phyloP scores from a whole-genome alignment of 2,888 invertebrate species.

The Pegoplata infirma region DNA sequence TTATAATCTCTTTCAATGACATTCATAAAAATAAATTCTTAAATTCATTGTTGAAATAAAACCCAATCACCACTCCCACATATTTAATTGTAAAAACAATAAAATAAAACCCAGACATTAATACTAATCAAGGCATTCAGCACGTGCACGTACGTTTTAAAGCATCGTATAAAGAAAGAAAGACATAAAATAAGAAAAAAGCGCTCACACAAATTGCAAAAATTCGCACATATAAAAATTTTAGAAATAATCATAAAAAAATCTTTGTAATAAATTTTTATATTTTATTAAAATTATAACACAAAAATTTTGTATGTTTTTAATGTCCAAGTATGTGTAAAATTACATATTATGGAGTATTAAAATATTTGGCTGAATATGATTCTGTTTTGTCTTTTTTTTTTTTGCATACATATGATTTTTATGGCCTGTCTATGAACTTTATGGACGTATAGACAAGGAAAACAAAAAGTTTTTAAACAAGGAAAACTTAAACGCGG shows the following conservation, averaged over 20 bases:
- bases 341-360: too few relatives aligned
- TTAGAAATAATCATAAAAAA: constrained; percentile 4
- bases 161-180: not conserved
- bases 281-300: constrained; percentile 41
- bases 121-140: not conserved
- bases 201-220: not conserved
- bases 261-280: constrained; percentile 18
- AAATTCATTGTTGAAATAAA: not conserved
- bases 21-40: not conserved
- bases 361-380: too few relatives aligned
- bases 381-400: not conserved
- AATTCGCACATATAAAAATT: not conserved
- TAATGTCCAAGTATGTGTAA: too few relatives aligned
- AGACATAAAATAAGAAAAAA: too few relatives aligned
- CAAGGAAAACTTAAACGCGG: too few relatives aligned
- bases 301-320: too few relatives aligned
- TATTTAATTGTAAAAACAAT: not conserved
- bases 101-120: not conserved
- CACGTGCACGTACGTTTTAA: not conserved
- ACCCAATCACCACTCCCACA: not conserved
- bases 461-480: too few relatives aligned
- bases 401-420: constrained; percentile 17
- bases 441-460: constrained; percentile 38
- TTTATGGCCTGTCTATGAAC: constrained; percentile 37
- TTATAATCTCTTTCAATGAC: not conserved